Evolutionary conservation across 1,140 invertebrate species (phyloP), one percentile per base, ranked within the genome.

Genomic region (Brachionus calyciflorus): DNA sequence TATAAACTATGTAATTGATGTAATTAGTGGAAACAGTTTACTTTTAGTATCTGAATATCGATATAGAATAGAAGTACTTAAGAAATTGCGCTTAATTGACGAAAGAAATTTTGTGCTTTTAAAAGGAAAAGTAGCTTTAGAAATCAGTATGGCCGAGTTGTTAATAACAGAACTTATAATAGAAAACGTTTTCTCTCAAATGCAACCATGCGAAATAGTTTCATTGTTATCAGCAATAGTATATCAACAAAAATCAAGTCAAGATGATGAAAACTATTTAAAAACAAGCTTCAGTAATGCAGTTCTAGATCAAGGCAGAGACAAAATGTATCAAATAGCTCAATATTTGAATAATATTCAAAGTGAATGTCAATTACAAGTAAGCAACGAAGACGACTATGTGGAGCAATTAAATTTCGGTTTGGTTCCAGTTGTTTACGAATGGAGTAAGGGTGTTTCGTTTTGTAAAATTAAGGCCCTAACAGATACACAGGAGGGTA

Each of bases 101-200:
- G 83, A 87, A 9, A 87, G 90, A 77, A 89, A 91, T 87, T 85
- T 90, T 88, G 89, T 87, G 19, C 89, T 90, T 69, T 82, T 95
- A 41, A 96, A 97, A 87, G 95, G 95, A 10, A 87, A 91, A 77
- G 94, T 99, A 7, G 96, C 95, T 3, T 93, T 95, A 81, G 91
- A 95, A 83, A 97, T 99, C 90, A 92, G 93, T 17, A 94, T 91
- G 77, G 87, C 89, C 76, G 96, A 98, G 83, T 85, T 99, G 2
- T 88, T 99, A 21, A 91, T 99, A 53, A 98, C 95, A 0, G 96
- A 99, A 85, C 84, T 99, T 1, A 90, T 99, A n/a, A 90, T 98
- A 76, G 89, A 92, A 77, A 96, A 98, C 85, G 88, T 94, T 63
- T 89, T 99, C 57, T 91, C 90, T 0, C 89, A 92, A 80, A 88